A percentile compares a stretch with the other conserved stretches of the same genome.
Conservation (phyloP, 1,140 invertebrate species). For the Asobara japonica region DNA sequence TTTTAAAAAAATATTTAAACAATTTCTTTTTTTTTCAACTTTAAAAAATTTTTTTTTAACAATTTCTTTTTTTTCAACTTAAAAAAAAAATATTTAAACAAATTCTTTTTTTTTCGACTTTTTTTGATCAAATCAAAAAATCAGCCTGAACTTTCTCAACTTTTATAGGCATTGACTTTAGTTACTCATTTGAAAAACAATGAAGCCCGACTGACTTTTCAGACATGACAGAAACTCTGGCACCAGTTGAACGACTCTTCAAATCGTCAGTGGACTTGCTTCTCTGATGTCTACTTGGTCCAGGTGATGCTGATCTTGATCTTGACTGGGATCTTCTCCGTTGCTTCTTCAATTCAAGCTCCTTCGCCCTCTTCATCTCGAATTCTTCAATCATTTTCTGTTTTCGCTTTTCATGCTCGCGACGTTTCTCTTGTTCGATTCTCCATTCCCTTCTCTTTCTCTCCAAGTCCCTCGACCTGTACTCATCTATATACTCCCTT, state of each 20-base stretch:
- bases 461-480: slow-evolving; percentile 4
- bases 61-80: no score
- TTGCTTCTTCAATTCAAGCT: slow-evolving; percentile 13
- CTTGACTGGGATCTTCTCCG: slow-evolving; percentile 28
- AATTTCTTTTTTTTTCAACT: no score
- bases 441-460: slow-evolving; percentile 29
- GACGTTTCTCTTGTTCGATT: slow-evolving; percentile 30
- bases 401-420: slow-evolving; percentile 36
- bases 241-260: background rate
- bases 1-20: no score
- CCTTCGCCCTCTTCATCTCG: slow-evolving; percentile 25
- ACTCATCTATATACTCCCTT: background rate
- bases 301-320: background rate
- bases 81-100: no score
- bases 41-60: no score
- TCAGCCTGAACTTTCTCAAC: no score
- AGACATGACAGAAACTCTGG: slow-evolving; percentile 37
- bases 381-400: slow-evolving; percentile 35
- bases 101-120: no score
- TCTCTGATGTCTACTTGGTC: background rate
- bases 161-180: no score
- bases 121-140: no score
- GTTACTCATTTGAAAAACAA: no score
- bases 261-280: slow-evolving; percentile 27
- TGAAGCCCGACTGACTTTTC: slow-evolving; percentile 49